A percentile compares a stretch with the other conserved stretches of the same genome.
phyloP scores from a whole-genome alignment of 2,888 invertebrate species.

The Chironomus riparius region DNA sequence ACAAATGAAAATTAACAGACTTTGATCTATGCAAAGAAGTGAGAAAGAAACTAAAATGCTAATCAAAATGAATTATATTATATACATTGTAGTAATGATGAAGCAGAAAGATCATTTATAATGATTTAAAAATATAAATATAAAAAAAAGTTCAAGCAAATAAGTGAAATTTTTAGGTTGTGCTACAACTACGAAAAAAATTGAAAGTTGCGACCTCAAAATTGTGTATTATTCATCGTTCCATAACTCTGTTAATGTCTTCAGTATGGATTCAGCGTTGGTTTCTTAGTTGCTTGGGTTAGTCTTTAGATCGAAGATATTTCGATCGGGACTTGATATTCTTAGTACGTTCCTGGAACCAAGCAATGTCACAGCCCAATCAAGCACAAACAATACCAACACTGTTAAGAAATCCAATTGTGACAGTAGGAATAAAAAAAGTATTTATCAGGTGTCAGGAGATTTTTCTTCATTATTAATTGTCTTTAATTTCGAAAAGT shows the following conservation, averaged over 20 bases:
- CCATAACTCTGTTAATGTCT: background rate
- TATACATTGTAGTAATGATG: too few species aligned
- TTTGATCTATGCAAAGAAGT: too few species aligned
- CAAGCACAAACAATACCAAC: background rate
- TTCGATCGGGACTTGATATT: too few species aligned
- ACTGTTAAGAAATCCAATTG: background rate
- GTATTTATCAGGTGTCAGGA: background rate
- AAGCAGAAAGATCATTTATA: background rate
- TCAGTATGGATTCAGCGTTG: background rate
- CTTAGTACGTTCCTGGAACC: too few species aligned
- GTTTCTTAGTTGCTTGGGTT: background rate
- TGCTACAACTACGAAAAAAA: constrained; percentile 4
- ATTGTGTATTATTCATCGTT: constrained; percentile 4
- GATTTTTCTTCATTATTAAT: too few species aligned
- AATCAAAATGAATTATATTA: too few species aligned
- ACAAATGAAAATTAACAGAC: too few species aligned
- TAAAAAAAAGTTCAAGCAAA: background rate
- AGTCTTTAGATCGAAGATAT: background rate
- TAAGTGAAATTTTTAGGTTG: background rate
- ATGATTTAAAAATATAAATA: background rate
- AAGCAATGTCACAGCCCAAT: too few species aligned
- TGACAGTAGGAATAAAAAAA: background rate
- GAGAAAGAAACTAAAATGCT: too few species aligned
- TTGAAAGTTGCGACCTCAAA: constrained; percentile 24
- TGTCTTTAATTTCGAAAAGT: too few species aligned